These are phyloP conservation scores for Mnemiopsis leidyi DNA, from an alignment of 37 sponge, comb jelly and placozoan genomes.

Conservation along the genomic window DNA sequence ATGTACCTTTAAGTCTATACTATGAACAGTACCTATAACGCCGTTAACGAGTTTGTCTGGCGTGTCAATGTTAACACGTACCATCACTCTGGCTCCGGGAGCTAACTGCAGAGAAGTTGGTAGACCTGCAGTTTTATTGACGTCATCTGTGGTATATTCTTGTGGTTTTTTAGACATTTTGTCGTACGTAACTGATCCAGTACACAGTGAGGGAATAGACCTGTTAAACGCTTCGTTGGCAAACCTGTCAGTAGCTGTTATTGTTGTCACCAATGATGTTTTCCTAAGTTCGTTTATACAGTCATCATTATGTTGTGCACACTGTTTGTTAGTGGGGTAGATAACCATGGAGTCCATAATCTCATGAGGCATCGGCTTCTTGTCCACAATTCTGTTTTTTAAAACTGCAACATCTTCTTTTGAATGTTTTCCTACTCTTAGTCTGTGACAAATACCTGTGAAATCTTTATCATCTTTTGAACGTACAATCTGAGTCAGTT, in stretches of 20 bases:
- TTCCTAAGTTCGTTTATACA: neutral
- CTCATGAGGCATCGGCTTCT: neutral
- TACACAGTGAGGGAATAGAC: neutral
- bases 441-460: neutral
- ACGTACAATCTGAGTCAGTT: neutral
- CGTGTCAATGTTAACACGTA: neutral
- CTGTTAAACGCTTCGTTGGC: neutral
- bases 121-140: neutral
- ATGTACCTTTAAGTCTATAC: neutral
- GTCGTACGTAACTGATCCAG: neutral
- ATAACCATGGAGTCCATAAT: neutral
- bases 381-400: neutral
- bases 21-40: neutral
- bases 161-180: neutral
- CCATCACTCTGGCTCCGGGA: neutral
- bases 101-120: neutral
- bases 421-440: neutral
- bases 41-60: neutral
- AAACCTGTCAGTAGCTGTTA: neutral
- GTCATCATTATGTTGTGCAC: neutral
- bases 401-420: neutral
- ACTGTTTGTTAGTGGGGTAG: neutral
- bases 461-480: neutral
- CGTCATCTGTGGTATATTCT: neutral
- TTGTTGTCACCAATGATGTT: neutral